Conservation (phyloP, 2,797 vertebrate species). For the Gephyroberyx darwinii region DNA sequence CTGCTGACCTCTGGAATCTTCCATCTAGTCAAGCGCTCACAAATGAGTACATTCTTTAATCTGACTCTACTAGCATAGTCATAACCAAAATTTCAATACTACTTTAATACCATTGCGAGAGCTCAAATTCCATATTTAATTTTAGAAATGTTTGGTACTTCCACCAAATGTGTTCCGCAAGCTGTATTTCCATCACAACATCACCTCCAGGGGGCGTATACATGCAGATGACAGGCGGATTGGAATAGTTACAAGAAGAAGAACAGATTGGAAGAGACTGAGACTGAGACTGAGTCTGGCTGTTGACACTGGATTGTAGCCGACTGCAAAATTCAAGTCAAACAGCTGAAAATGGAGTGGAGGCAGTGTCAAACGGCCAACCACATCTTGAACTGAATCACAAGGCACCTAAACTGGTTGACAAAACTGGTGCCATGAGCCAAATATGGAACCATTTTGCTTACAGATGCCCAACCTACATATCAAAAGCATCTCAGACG, state of each 20-base stretch:
- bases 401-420: too few species aligned
- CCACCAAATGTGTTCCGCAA: slow-evolving; percentile 19
- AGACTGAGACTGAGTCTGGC: background rate
- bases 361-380: too few species aligned
- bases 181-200: background rate
- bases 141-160: slow-evolving; percentile 32
- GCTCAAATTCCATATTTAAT: slow-evolving; percentile 37
- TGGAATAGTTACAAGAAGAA: slow-evolving; percentile 7
- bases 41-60: slow-evolving; percentile 29
- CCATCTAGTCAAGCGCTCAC: slow-evolving; percentile 30
- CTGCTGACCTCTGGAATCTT: slow-evolving; percentile 31
- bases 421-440: too few species aligned
- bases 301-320: too few species aligned
- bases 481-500: too few species aligned
- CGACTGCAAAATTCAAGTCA: too few species aligned
- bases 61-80: background rate
- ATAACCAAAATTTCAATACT: too few species aligned
- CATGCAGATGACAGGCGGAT: background rate
- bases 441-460: too few species aligned
- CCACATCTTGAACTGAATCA: too few species aligned
- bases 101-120: too few species aligned
- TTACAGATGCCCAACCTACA: too few species aligned
- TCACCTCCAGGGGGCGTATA: slow-evolving; percentile 1
- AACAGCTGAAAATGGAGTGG: too few species aligned
- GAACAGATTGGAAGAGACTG: background rate